Base-by-base conservation (phyloP, 2,888 invertebrate species). In the Timandra comae region DNA sequence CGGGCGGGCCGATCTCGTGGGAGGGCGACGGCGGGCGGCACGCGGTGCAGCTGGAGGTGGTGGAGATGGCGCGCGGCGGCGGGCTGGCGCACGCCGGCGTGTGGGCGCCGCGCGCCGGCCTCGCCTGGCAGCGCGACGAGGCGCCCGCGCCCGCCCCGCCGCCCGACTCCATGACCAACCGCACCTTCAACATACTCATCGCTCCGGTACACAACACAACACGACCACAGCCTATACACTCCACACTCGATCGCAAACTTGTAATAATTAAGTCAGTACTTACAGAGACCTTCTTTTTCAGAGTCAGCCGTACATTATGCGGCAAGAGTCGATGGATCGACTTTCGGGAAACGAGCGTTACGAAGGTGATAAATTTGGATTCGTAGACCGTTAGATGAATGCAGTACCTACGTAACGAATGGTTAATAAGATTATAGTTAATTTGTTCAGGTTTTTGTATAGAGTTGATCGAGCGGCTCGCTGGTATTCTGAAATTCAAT, bases 271-370 rank as follows among this genome's bases (percentile, higher is more conserved):
- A n/a, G n/a, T n/a, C n/a, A n/a, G n/a, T n/a, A n/a, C n/a, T n/a
- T n/a, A n/a, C n/a, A n/a, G n/a, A n/a, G n/a, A n/a, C n/a, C n/a
- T n/a, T n/a, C n/a, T 1, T 22, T 45, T 69, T 7, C 74, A 96
- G 96, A 94, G 91, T 56, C 86, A 89, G 27, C 98, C 98, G 0
- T 98, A 97, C 62, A 91, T 94, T n/a, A 95, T 96, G 93, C 68
- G 90, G 26, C 93, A 91, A 56, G 89, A 92, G 51, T 90, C 91
- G 0, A 71, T 88, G 2, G 75, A 65, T 1, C 82, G 86, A 13
- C 79, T 93, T 27, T 79, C 85, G 2, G 96, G 95, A 2, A 96
- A 96, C 59, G 93, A 92, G 31, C 90, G 91, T 19, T 96, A 90
- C 65, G 95, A 96, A 77, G 96, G 96, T 43, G 35, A 34, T n/a